A percentile compares a stretch with the other conserved stretches of the same genome.
Evolutionary conservation across 2,113 vertebrate genomes (phyloP).

Genomic region (Lophotis ruficrista): DNA sequence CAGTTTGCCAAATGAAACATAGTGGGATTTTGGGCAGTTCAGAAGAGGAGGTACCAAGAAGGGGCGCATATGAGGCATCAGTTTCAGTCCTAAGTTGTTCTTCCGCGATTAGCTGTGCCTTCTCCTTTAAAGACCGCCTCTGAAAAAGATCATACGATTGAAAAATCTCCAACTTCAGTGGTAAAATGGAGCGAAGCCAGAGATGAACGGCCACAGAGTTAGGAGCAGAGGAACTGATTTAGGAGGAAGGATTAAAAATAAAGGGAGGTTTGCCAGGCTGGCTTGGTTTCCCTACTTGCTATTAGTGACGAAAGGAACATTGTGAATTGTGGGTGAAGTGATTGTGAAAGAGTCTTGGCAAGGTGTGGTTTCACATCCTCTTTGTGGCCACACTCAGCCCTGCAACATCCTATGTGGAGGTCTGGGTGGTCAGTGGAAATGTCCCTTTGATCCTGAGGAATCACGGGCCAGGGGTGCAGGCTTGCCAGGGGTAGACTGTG

Average conservation of each 20-base stretch:
- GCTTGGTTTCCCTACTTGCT: neutral
- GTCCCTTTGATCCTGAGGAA: neutral
- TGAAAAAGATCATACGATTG: neutral
- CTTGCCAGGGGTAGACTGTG: neutral
- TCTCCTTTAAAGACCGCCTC: neutral
- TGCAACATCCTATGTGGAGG: neutral
- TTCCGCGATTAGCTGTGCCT: neutral
- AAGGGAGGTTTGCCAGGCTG: neutral
- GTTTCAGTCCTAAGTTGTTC: neutral
- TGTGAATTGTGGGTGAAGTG: neutral
- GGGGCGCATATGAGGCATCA: neutral
- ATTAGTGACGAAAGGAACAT: neutral
- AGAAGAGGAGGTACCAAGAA: neutral
- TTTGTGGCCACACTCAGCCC: neutral
- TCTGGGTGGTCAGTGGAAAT: neutral
- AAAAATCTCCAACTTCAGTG: neutral
- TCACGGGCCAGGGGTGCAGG: accelerated
- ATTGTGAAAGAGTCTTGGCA: neutral
- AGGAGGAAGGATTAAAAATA: neutral
- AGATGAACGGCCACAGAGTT: neutral
- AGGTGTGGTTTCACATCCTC: neutral
- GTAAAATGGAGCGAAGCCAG: neutral
- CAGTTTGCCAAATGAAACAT: neutral
- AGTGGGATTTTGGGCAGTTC: neutral
- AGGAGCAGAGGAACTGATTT: neutral